phyloP scores from a whole-genome alignment of 2,888 invertebrate genomes.

The Drymonia ruficornis region DNA sequence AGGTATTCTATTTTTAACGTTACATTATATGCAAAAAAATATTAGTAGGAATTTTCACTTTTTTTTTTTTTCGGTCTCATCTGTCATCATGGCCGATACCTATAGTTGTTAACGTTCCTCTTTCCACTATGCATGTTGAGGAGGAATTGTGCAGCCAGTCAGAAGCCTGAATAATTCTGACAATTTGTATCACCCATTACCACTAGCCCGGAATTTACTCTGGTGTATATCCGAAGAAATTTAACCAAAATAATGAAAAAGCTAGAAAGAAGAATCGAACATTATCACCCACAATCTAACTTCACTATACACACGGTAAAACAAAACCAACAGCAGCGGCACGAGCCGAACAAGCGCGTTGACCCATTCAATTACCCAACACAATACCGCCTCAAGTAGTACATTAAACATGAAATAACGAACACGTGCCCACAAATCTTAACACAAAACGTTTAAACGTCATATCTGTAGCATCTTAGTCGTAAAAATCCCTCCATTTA shows the following conservation, averaged over 20 bases:
- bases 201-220: too few relatives aligned
- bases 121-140: too few relatives aligned
- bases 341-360: conserved; percentile 15
- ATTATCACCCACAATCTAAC: neutral
- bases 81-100: too few relatives aligned
- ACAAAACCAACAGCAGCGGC: neutral
- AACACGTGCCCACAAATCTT: conserved; percentile 48
- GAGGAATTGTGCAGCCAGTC: neutral
- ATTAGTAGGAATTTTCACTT: too few relatives aligned
- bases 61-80: too few relatives aligned
- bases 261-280: too few relatives aligned
- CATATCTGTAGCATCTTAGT: conserved; percentile 55
- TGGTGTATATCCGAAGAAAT: too few relatives aligned
- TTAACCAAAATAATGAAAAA: too few relatives aligned
- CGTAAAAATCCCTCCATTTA: conserved; percentile 59
- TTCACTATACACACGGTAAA: neutral
- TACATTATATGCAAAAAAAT: neutral
- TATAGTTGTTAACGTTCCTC: too few relatives aligned
- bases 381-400: conserved; percentile 14
- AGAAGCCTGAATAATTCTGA: too few relatives aligned
- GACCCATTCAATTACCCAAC: conserved; percentile 19
- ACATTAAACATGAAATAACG: conserved; percentile 31
- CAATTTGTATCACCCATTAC: too few relatives aligned
- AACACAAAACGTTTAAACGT: conserved; percentile 46
- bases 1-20: neutral